Percentiles rank a stretch among this genome's conserved stretches.
phyloP scores from a whole-genome alignment of 2,888 invertebrate genomes.

The Agrypnus murinus region DNA sequence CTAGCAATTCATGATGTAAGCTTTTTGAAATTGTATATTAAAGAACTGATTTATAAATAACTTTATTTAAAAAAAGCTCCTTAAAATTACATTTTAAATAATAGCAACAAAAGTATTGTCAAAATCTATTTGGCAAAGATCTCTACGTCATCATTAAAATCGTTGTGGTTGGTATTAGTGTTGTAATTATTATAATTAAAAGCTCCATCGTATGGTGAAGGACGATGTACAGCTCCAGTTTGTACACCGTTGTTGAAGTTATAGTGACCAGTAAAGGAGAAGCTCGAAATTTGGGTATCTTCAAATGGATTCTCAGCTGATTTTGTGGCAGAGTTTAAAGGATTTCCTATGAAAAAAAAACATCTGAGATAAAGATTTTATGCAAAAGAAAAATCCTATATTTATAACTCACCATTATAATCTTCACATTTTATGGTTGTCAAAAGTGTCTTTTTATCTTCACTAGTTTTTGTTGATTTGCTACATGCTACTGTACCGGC shows the following conservation, averaged over 20 bases:
- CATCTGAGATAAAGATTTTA: too few relatives aligned
- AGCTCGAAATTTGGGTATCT: constrained; percentile 33
- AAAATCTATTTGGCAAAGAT: neutral
- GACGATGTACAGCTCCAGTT: neutral
- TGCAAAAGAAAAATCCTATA: neutral
- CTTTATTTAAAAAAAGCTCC: too few relatives aligned
- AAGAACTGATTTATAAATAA: too few relatives aligned
- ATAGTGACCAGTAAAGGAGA: constrained; percentile 42
- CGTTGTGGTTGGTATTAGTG: constrained; percentile 22
- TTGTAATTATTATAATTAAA: constrained; percentile 24
- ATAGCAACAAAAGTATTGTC: too few relatives aligned
- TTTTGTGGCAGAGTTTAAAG: constrained; percentile 33
- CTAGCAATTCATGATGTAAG: too few relatives aligned
- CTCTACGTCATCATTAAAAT: constrained; percentile 38
- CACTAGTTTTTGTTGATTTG: constrained; percentile 48
- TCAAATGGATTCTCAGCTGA: constrained; percentile 24
- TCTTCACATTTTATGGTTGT: constrained; percentile 52
- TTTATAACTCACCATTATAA: constrained; percentile 45
- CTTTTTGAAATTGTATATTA: too few relatives aligned
- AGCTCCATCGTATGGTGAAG: neutral
- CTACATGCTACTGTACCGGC: constrained; percentile 51
- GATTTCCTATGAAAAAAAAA: constrained; percentile 30
- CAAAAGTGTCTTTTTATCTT: constrained; percentile 46
- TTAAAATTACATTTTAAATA: too few relatives aligned
- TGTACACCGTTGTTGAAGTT: constrained; percentile 23